Evolutionary conservation across 2,888 invertebrate genomes (phyloP).

Genomic region (Timandra comae): DNA sequence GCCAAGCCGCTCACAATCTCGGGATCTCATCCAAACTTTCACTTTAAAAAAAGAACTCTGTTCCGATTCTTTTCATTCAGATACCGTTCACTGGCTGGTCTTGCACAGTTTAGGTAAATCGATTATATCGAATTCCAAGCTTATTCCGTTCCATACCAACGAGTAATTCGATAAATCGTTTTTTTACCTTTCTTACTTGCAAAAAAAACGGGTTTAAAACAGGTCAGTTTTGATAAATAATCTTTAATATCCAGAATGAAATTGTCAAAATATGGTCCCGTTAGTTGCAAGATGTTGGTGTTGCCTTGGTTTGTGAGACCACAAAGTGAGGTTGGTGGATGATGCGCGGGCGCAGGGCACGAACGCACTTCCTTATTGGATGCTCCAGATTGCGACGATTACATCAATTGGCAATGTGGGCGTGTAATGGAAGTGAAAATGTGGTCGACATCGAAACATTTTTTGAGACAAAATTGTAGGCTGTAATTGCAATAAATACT

Average conservation of each 20-base stretch:
- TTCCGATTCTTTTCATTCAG: conserved; percentile 30
- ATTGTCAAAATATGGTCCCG: conserved; percentile 8
- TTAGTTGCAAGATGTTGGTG: conserved; percentile 10
- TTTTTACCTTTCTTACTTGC: neutral
- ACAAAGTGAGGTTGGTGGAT: conserved; percentile 20
- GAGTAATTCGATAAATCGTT: conserved; percentile 15
- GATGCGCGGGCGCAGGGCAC: conserved; percentile 25
- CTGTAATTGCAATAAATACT: conserved; percentile 6
- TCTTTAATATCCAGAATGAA: conserved; percentile 2
- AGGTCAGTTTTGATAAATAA: conserved; percentile 4
- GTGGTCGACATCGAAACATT: conserved; percentile 6
- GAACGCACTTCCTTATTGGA: conserved; percentile 48
- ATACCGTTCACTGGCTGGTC: conserved; percentile 45
- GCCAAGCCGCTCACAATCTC: conserved; percentile 22
- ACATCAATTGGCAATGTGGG: conserved; percentile 21
- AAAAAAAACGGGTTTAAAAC: neutral
- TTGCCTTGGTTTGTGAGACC: conserved; percentile 14
- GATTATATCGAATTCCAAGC: conserved; percentile 24
- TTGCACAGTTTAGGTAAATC: conserved; percentile 22
- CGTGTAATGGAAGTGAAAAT: conserved; percentile 14
- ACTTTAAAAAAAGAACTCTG: conserved; percentile 40
- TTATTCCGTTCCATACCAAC: conserved; percentile 29
- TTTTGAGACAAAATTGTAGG: conserved; percentile 9
- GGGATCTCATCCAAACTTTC: conserved; percentile 47
- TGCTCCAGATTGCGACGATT: conserved; percentile 36